These are phyloP conservation scores for Ammodytes dubius DNA, from an alignment of 2,113 vertebrate species.

Conservation along the genomic window DNA sequence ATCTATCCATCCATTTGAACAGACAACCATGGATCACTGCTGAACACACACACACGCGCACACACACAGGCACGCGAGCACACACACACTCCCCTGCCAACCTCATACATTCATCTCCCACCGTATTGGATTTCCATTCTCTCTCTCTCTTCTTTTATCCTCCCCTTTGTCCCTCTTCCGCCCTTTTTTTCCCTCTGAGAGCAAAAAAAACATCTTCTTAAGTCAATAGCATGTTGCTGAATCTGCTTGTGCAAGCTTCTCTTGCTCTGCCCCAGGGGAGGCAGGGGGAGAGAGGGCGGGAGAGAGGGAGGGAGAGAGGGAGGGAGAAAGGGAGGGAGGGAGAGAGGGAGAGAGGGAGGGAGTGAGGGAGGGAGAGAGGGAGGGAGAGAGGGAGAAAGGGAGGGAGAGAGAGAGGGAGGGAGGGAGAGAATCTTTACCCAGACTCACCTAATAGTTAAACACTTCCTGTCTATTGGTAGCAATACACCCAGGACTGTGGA, in stretches of 20 bases:
- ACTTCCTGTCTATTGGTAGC: conserved; percentile 60
- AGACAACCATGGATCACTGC: conserved; percentile 49
- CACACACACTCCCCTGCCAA: not conserved
- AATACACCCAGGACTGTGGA: conserved; percentile 31
- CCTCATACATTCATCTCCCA: conserved; percentile 50
- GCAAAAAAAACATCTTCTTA: conserved; percentile 56
- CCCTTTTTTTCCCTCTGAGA: conserved; percentile 31
- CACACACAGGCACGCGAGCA: not conserved
- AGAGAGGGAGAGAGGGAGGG: conserved; percentile 5
- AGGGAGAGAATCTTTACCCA: conserved; percentile 61
- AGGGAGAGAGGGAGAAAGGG: conserved; percentile 4
- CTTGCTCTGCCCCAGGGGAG: conserved; percentile 25
- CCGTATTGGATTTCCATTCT: conserved; percentile 52
- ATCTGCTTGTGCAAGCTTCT: conserved; percentile 75
- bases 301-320: not conserved
- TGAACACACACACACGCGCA: not conserved
- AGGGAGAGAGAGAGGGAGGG: conserved; percentile 7
- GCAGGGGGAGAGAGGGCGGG: not conserved
- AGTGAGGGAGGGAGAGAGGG: conserved; percentile 28
- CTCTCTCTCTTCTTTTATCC: conserved; percentile 29
- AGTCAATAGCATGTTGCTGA: conserved; percentile 74
- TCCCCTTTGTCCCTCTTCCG: conserved; percentile 37
- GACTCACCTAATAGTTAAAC: conserved; percentile 65
- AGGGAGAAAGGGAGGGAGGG: not conserved
- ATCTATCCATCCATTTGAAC: conserved; percentile 40